These are phyloP conservation scores for Coenonympha arcania DNA, from an alignment of 2,888 invertebrate genomes.

Conservation along the genomic window DNA sequence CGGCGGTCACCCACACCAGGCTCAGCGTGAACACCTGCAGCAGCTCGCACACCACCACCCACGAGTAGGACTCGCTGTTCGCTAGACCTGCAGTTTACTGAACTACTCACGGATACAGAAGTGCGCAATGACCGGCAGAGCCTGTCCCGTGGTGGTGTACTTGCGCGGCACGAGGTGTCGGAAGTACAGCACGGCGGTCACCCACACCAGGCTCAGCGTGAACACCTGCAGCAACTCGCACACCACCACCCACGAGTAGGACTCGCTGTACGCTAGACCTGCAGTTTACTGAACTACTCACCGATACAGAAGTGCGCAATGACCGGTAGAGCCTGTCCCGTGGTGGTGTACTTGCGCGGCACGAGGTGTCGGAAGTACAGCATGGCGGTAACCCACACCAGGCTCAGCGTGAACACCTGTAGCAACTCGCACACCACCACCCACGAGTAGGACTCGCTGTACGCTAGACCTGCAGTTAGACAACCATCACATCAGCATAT, in stretches of 20 bases:
- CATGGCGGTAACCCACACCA: slow-evolving; percentile 86
- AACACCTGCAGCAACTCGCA: slow-evolving; percentile 83
- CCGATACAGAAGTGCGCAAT: slow-evolving; percentile 83
- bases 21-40: slow-evolving; percentile 84
- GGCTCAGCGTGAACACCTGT: slow-evolving; percentile 83
- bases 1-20: slow-evolving; percentile 83
- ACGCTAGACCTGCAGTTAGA: slow-evolving; percentile 68
- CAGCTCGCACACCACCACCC: slow-evolving; percentile 72
- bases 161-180: slow-evolving; percentile 85
- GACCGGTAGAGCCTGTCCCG: slow-evolving; percentile 84
- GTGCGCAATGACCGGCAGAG: slow-evolving; percentile 84
- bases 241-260: slow-evolving; percentile 35
- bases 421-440: slow-evolving; percentile 80
- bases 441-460: slow-evolving; percentile 75
- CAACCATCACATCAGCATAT: too few relatives aligned
- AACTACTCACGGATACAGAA: slow-evolving; percentile 74
- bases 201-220: slow-evolving; percentile 84
- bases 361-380: slow-evolving; percentile 87
- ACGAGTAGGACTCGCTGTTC: not conserved
- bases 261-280: not conserved
- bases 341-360: slow-evolving; percentile 82
- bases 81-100: not conserved
- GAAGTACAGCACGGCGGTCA: slow-evolving; percentile 85
- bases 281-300: slow-evolving; percentile 33
- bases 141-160: slow-evolving; percentile 84